Evolutionary conservation across 2,113 vertebrate species (phyloP).

Genomic region (Brachyhypopomus gauderio): DNA sequence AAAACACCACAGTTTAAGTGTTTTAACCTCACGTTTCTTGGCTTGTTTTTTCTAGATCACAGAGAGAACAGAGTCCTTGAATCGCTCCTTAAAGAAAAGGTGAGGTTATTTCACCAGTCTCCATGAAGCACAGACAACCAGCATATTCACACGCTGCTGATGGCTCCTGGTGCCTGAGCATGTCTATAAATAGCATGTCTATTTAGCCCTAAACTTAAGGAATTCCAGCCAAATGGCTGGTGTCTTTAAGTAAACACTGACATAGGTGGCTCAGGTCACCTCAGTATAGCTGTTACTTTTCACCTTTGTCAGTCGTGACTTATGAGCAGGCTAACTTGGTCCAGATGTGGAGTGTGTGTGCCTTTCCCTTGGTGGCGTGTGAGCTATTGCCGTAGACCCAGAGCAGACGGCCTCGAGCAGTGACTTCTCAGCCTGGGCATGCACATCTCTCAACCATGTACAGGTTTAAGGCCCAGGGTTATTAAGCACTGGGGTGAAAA

Average conservation of each 20-base stretch:
- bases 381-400: conserved; percentile 49
- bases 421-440: conserved; percentile 51
- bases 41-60: conserved; percentile 75
- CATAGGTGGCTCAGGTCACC: conserved; percentile 46
- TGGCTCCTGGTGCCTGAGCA: not conserved
- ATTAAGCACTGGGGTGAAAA: conserved; percentile 6
- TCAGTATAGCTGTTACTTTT: conserved; percentile 44
- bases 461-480: not conserved
- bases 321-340: conserved; percentile 59
- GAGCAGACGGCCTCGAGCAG: conserved; percentile 56
- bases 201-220: conserved; percentile 25
- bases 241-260: conserved; percentile 57
- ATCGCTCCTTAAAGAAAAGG: conserved; percentile 87
- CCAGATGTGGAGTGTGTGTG: conserved; percentile 67
- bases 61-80: conserved; percentile 84
- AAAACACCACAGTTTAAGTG: not conserved
- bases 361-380: conserved; percentile 55
- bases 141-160: not conserved
- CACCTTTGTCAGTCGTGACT: conserved; percentile 61
- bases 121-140: not conserved
- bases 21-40: not conserved
- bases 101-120: conserved; percentile 54
- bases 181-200: conserved; percentile 40
- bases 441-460: conserved; percentile 4
- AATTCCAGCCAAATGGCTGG: conserved; percentile 38